Conservation (phyloP, 2,797 vertebrate genomes). For the Cirrhinus molitorella region DNA sequence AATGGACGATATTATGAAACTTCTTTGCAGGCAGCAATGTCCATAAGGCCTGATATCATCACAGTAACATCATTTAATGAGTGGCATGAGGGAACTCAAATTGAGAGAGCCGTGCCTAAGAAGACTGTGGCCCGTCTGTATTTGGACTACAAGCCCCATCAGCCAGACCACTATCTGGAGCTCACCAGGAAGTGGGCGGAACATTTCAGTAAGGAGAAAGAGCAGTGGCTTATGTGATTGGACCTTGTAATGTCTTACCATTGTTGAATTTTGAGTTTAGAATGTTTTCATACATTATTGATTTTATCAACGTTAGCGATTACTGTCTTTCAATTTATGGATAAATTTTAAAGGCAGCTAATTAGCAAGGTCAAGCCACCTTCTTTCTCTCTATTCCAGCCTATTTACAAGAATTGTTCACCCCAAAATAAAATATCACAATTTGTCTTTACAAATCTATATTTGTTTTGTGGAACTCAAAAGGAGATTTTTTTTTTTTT, state of each 20-base stretch:
- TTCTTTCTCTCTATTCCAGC: background rate
- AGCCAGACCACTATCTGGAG: constrained; percentile 83
- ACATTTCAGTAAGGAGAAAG: constrained; percentile 89
- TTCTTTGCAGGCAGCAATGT: constrained; percentile 85
- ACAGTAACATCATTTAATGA: constrained; percentile 92
- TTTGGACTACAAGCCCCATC: constrained; percentile 86
- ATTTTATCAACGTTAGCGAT: background rate
- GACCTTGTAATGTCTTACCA: background rate
- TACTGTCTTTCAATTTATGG: background rate
- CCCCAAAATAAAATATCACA: background rate
- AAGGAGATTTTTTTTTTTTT: background rate
- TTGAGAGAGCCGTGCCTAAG: constrained; percentile 86
- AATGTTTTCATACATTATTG: background rate
- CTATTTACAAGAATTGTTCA: background rate
- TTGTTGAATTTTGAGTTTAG: constrained; percentile 1
- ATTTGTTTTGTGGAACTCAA: constrained; percentile 1
- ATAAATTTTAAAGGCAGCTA: constrained; percentile 21
- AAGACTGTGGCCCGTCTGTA: constrained; percentile 86
- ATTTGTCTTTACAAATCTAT: background rate
- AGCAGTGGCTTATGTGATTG: constrained; percentile 88
- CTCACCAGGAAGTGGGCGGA: constrained; percentile 89
- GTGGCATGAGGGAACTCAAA: constrained; percentile 92
- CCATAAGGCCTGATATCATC: constrained; percentile 85
- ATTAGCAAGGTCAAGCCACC: constrained; percentile 2
- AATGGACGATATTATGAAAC: constrained; percentile 92